Evolutionary conservation across 2,888 invertebrate genomes (phyloP), one percentile per base, ranked within the genome.

Genomic region (Hyalella azteca): DNA sequence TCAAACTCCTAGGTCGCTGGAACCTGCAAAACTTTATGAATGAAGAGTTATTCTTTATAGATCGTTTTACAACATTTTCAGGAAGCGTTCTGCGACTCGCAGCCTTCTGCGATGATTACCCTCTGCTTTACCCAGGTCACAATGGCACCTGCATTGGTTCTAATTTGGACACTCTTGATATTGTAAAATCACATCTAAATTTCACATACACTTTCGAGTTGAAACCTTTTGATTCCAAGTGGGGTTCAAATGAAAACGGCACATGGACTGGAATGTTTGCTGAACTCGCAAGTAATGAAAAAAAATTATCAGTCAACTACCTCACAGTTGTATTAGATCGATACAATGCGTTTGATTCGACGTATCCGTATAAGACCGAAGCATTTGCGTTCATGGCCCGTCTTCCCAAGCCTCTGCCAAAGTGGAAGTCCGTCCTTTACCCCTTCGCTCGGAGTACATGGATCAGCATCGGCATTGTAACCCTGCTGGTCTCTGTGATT

Each of bases 241-340:
- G 83, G 80, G 81, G 81, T 22, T 32, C 78, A 13, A 29, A 73
- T n/a, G 83, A 83, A 32, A 45, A 82, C 50, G 83, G 83, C 13
- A 77, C 60, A 19, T 83, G 83, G 83, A 83, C 73, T 39, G 83
- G 83, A 15, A 79, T 83, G 80, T 54, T 83, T 15, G 83, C 80
- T 29, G 81, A 83, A 48, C 78, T 83, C 11, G 60, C 22, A 5
- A 80, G 81, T 73, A 66, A 78, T 22, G 78, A 76, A 0, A 73
- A 78, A 45, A 60, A 82, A 40, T 26, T 82, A 2, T 50, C 66
- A 36, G 49, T 80, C 49, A 82, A 82, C 39, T 45, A 59, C 19
- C 81, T 82, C 73, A 41, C 79, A 11, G 22, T 82, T 3, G 81
- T 77, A 48, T 48, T 78, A 59, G 79, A 82, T 19, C 73, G 81